Evolutionary conservation across 2,888 invertebrate genomes (phyloP).

Genomic region (Chydorus sphaericus): DNA sequence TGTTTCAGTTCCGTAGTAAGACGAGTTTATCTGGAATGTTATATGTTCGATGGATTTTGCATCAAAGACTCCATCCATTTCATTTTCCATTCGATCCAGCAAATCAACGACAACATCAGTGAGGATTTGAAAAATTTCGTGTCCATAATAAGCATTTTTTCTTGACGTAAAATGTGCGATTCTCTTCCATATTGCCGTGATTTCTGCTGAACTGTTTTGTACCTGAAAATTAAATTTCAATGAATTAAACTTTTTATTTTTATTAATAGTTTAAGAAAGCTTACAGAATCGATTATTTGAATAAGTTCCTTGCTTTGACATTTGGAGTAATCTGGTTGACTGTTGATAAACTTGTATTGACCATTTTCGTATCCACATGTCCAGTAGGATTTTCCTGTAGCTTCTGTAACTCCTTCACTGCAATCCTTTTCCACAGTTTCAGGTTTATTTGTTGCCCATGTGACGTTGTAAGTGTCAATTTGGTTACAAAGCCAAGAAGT

Average conservation of each 20-base stretch:
- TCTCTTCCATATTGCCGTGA: neutral
- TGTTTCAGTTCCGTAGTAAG: neutral
- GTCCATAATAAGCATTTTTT: constrained; percentile 9
- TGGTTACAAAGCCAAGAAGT: neutral
- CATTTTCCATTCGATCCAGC: constrained; percentile 6
- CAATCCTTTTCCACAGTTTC: too few relatives aligned
- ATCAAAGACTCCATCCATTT: neutral
- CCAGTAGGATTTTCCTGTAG: neutral
- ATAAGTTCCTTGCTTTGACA: neutral
- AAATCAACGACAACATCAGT: neutral
- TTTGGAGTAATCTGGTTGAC: neutral
- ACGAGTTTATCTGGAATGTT: neutral
- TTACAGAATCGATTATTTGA: neutral
- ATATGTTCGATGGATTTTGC: too few relatives aligned
- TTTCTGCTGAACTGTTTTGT: neutral
- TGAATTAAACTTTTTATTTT: too few relatives aligned
- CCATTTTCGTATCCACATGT: neutral
- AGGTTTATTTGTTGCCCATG: neutral
- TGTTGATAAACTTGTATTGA: neutral
- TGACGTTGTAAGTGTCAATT: neutral
- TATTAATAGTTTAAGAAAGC: too few relatives aligned
- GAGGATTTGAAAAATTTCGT: constrained; percentile 13
- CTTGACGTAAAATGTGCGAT: neutral
- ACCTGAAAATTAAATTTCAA: neutral
- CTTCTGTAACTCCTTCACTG: too few relatives aligned